Evolutionary conservation across 2,113 vertebrate species (phyloP), one percentile per base, ranked within the genome.

Genomic region (Pionites leucogaster): DNA sequence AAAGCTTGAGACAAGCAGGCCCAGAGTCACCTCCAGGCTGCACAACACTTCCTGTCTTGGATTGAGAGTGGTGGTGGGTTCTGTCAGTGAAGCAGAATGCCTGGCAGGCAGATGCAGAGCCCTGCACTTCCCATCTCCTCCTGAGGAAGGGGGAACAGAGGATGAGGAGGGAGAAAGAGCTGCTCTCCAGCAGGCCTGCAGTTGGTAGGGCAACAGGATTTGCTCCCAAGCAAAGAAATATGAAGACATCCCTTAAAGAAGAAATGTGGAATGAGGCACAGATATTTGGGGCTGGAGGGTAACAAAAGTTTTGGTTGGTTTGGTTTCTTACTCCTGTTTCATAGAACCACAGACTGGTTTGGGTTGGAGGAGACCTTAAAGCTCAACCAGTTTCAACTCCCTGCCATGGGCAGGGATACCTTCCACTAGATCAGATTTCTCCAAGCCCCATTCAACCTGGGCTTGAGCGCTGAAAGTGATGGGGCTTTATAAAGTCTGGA

Each of bases 21-120:
- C 63, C 18, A 46, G 77, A 87, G 75, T 94, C 95, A 98, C 97
- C 97, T 96, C 92, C 67, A 96, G 93, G 95, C 96, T 88, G 78
- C 86, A 95, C 71, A 95, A 91, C 39, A 17, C 87, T 60, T 47
- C 60, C 91, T 29, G 41, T 65, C 72, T 76, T 76, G 82, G 81
- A 62, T 88, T 82, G 76, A 88, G 82, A 72, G 33, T 3, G 5
- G 41, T 33, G 31, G n/a, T 67, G n/a, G 72, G n/a, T 50, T 70
- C 70, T 41, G 74, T 18, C 64, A 67, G n/a, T 11, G 84, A 41
- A 72, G 63, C 8, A 2, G 24, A 91, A 65, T 0, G 68, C 78
- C 76, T 81, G 75, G 95, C 95, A 78, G 93, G 92, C 94, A 95
- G 42, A 82, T 64, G 70, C 5, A 53, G 23, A 71, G 31, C 62